Conservation (phyloP, 2,797 vertebrate genomes). For the Chrysocyon brachyurus region DNA sequence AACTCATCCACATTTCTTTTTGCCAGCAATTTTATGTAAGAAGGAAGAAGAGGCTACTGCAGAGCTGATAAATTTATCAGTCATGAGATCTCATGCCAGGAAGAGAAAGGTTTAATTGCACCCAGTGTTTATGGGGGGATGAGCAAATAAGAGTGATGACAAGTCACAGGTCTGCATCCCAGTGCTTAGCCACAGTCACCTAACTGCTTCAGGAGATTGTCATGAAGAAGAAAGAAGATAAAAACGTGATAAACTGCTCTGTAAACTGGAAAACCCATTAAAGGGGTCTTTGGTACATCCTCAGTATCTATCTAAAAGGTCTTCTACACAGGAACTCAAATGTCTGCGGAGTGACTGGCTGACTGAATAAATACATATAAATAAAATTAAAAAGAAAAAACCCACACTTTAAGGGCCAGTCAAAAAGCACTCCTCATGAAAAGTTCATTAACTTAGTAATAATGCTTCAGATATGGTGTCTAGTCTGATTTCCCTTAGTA, state of each 20-base stretch:
- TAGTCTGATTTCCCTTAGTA: neutral
- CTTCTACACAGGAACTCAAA: neutral
- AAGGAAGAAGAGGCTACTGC: neutral
- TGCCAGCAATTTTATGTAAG: neutral
- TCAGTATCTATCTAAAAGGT: neutral
- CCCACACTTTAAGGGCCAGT: neutral
- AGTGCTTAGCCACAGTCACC: neutral
- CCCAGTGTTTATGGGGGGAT: neutral
- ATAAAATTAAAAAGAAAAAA: neutral
- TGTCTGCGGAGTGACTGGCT: neutral
- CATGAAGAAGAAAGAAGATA: neutral
- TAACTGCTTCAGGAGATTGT: neutral
- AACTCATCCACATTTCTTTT: neutral
- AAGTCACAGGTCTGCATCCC: neutral
- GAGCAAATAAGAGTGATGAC: neutral
- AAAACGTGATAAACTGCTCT: neutral
- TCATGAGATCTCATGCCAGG: neutral
- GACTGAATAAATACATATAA: constrained; percentile 21
- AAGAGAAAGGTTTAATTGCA: neutral
- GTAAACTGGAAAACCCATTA: neutral
- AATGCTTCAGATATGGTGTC: neutral
- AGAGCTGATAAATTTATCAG: neutral
- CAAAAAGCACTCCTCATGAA: neutral
- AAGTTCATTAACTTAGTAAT: neutral
- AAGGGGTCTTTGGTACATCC: neutral